These are phyloP conservation scores for Atethmia centrago DNA, from an alignment of 2,888 invertebrate species.

Conservation along the genomic window DNA sequence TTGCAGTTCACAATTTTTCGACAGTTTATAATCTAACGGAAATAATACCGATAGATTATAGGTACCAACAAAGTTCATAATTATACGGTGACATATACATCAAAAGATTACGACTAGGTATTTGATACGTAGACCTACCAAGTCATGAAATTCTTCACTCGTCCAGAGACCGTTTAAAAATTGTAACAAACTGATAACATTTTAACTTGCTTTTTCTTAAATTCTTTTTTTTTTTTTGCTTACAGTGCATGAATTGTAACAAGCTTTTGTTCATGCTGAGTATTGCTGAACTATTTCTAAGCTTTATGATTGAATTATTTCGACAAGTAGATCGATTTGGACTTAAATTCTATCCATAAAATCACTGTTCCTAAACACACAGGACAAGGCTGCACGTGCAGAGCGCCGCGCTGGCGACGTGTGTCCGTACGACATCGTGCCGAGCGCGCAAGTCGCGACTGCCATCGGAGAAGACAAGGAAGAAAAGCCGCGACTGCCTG, in stretches of 20 bases:
- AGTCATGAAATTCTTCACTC: background rate
- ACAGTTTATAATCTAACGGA: too few relatives aligned
- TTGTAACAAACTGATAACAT: background rate
- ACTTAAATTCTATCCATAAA: background rate
- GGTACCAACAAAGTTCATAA: too few relatives aligned
- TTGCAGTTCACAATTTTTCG: too few relatives aligned
- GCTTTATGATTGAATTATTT: background rate
- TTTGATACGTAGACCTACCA: background rate
- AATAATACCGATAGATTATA: too few relatives aligned
- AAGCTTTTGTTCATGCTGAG: background rate
- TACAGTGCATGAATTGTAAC: background rate
- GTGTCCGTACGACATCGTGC: constrained; percentile 82
- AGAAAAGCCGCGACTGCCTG: constrained; percentile 74
- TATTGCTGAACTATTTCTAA: background rate
- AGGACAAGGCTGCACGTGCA: constrained; percentile 80
- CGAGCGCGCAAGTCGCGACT: constrained; percentile 69
- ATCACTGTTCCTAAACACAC: background rate
- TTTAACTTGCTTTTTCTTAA: background rate
- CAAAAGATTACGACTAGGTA: background rate
- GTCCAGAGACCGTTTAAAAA: background rate
- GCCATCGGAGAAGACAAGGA: constrained; percentile 70
- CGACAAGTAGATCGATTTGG: background rate
- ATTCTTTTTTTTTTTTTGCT: background rate
- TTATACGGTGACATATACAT: too few relatives aligned
- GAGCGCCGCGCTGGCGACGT: constrained; percentile 77